These are phyloP conservation scores for Pollimyrus isidori DNA, from an alignment of 2,113 vertebrate genomes.

Conservation along the genomic window DNA sequence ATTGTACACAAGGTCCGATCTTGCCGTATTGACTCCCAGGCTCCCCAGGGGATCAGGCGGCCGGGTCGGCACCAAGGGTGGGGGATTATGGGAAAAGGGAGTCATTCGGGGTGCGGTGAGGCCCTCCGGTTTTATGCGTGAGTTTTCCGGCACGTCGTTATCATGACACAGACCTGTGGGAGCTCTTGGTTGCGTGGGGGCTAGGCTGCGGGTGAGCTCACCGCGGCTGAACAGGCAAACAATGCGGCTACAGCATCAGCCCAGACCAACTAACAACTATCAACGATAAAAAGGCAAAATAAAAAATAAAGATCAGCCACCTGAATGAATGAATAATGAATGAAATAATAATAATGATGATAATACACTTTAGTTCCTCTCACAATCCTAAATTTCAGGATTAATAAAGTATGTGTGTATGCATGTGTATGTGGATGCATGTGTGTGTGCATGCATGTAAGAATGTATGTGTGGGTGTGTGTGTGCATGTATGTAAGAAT, in stretches of 20 bases:
- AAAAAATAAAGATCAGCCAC: background rate
- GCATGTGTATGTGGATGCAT: too few relatives aligned
- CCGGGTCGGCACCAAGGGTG: background rate
- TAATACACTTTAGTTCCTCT: background rate
- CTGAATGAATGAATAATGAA: background rate
- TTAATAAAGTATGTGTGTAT: too few relatives aligned
- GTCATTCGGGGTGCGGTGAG: background rate
- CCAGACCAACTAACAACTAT: background rate
- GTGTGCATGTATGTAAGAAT: too few relatives aligned
- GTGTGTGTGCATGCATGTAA: too few relatives aligned
- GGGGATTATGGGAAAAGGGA: background rate
- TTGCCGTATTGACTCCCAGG: conserved; percentile 41
- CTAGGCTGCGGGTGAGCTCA: too few relatives aligned
- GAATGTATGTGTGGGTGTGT: too few relatives aligned
- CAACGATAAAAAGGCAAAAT: background rate
- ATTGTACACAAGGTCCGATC: conserved; percentile 43
- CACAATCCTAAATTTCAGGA: background rate
- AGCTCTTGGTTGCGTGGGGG: background rate
- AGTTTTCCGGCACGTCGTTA: background rate
- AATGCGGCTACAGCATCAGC: too few relatives aligned
- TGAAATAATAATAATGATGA: background rate
- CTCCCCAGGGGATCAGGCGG: background rate
- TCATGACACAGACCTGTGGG: background rate
- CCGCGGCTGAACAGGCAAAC: background rate
- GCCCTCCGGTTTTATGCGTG: background rate